A percentile compares a stretch with the other conserved stretches of the same genome.
Evolutionary conservation across 2,888 invertebrate species (phyloP).

Genomic region (Geotrupes spiniger): DNA sequence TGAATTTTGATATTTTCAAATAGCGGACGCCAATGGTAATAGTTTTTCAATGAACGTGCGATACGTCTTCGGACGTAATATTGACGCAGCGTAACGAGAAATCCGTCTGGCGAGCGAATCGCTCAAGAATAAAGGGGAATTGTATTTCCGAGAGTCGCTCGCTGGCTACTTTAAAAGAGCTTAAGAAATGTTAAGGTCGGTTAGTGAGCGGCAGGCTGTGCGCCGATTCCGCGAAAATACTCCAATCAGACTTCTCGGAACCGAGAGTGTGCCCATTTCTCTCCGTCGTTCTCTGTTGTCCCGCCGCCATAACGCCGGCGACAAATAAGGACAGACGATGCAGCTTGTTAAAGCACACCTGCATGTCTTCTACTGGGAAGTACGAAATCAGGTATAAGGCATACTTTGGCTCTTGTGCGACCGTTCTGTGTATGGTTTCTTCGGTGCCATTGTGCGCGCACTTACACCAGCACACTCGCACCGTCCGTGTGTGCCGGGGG

Average conservation of each 20-base stretch:
- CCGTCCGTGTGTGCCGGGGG: too few relatives aligned
- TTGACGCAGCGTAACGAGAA: too few relatives aligned
- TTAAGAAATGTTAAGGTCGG: conserved; percentile 17
- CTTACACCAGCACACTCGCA: too few relatives aligned
- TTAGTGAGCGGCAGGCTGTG: conserved; percentile 16
- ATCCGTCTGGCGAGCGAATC: too few relatives aligned
- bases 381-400: conserved; percentile 19
- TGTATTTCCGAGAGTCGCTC: not conserved
- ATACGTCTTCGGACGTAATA: too few relatives aligned
- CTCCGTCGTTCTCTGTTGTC: conserved; percentile 6
- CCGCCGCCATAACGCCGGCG: not conserved
- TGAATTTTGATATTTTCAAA: too few relatives aligned
- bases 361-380: conserved; percentile 16
- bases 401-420: not conserved
- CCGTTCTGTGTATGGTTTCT: not conserved
- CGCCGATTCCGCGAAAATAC: conserved; percentile 40
- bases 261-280: conserved; percentile 22
- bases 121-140: not conserved
- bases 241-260: conserved; percentile 46
- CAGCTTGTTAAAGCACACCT: conserved; percentile 16
- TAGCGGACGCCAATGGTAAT: too few relatives aligned
- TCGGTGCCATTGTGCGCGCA: too few relatives aligned
- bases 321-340: conserved; percentile 12
- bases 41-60: too few relatives aligned
- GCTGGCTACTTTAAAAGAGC: conserved; percentile 3